phyloP scores from a whole-genome alignment of 1,140 invertebrate species.

The Cheumatopsyche charites region DNA sequence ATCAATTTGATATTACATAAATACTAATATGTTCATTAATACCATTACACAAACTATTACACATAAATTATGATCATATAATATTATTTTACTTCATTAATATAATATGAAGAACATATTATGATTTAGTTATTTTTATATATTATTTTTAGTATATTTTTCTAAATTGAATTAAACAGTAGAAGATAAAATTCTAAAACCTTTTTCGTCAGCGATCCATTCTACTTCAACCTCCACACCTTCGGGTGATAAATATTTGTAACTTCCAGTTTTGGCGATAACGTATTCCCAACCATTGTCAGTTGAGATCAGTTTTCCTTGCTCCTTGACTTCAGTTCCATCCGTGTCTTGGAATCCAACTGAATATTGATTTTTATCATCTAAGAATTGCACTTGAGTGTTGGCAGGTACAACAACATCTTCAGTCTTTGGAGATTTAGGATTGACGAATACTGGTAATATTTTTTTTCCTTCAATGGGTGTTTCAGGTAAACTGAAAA shows the following conservation, averaged over 20 bases:
- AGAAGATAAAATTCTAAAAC: constrained; percentile 52
- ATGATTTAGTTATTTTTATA: no score
- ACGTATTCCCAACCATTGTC: constrained; percentile 53
- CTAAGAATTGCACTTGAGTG: constrained; percentile 28
- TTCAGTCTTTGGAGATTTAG: background rate
- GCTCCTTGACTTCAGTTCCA: constrained; percentile 50
- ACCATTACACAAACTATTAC: no score
- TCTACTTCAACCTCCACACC: constrained; percentile 55
- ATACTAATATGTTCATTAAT: no score
- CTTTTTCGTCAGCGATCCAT: constrained; percentile 62
- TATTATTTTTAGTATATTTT: no score
- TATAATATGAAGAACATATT: no score
- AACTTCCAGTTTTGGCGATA: constrained; percentile 54
- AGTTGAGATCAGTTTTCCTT: constrained; percentile 50
- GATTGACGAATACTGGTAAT: constrained; percentile 9
- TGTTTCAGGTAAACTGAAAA: background rate
- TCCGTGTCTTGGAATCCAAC: constrained; percentile 48
- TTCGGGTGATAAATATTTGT: constrained; percentile 60
- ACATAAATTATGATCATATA: no score
- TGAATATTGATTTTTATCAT: constrained; percentile 42
- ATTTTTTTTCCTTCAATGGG: background rate
- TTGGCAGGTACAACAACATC: constrained; percentile 33
- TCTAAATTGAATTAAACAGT: constrained; percentile 8
- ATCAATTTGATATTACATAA: no score
- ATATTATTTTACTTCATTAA: no score